Conservation (phyloP, 2,888 invertebrate species). For the Polyommatus icarus region DNA sequence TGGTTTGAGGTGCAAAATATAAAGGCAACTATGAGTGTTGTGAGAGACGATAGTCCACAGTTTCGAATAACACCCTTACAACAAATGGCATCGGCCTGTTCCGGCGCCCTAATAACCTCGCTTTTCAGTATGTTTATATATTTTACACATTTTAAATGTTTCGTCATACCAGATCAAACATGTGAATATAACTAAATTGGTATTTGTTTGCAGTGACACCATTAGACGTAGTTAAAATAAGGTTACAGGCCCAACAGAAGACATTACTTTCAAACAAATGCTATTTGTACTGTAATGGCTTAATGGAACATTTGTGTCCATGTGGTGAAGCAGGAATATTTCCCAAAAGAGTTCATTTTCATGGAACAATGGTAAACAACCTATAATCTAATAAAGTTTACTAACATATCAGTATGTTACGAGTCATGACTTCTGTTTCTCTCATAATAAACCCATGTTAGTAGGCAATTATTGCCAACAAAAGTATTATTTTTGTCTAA, state of each 20-base stretch:
- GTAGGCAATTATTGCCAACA: too few relatives aligned
- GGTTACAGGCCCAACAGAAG: conserved; percentile 96
- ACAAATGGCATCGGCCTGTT: conserved; percentile 92
- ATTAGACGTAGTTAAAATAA: conserved; percentile 98
- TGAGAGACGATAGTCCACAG: conserved; percentile 85
- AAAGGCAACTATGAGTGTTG: conserved; percentile 53
- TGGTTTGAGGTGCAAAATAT: conserved; percentile 3
- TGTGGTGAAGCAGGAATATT: conserved; percentile 86
- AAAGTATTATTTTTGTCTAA: too few relatives aligned
- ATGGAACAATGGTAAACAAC: conserved; percentile 84
- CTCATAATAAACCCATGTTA: not conserved
- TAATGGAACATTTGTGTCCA: conserved; percentile 98
- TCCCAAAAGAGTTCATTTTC: conserved; percentile 85
- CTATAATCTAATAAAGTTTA: not conserved
- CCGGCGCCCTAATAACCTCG: conserved; percentile 94
- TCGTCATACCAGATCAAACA: not conserved
- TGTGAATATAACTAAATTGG: not conserved
- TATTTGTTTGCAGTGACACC: conserved; percentile 90
- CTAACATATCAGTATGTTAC: not conserved
- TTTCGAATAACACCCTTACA: conserved; percentile 89
- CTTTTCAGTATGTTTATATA: conserved; percentile 85
- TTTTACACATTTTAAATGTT: not conserved
- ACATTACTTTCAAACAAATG: conserved; percentile 90
- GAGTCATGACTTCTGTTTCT: not conserved
- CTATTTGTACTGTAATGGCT: conserved; percentile 97